Base-by-base conservation (phyloP, 2,113 vertebrate genomes). In the Silurus asotus region DNA sequence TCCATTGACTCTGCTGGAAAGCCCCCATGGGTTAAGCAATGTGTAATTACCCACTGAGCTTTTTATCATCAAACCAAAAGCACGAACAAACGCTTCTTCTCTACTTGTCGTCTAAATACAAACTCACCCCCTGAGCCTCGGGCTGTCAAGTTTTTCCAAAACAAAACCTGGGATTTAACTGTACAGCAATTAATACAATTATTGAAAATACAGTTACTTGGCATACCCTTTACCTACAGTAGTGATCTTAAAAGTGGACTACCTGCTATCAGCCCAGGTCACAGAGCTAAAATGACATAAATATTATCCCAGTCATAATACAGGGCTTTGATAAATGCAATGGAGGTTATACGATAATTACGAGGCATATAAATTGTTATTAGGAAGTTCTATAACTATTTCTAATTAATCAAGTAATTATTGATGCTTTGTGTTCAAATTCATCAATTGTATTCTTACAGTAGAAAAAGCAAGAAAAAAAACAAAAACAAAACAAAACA, bases 1-100 rank as follows among this genome's bases (percentile, higher is more conserved):
- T 93, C 94, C 94, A 95, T 94, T 91, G 89, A 93, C 94, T 92
- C 94, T 91, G 93, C 93, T 92, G 93, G 94, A 94, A 94, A 93
- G 90, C 91, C 93, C 92, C 92, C 89, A 91, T 92, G 92, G 92
- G 91, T 91, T 65, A 84, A 19, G 90, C 90, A 84, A 92, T 90
- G 92, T 92, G 94, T 91, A 94, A 93, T 92, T 92, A 92, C 91
- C 69, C 69, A 51, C 84, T 84, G 85, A 61, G 77, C 64, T 77
- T 84, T 82, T 86, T 86, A 74, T 67, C 79, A 83, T 79, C 76
- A 64, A 80, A 84, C 86, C 75, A 86, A 86, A 92, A 93, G 93
- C 89, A 90, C 51, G 88, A 93, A 93, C 93, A 94, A 94, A 94
- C 88, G 77, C 87, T 88, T 88, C 87, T 93, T 92, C 89, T 91